Evolutionary conservation across 37 sponge, comb jelly and placozoan species (phyloP).

Genomic region (Oscarella lobularis): DNA sequence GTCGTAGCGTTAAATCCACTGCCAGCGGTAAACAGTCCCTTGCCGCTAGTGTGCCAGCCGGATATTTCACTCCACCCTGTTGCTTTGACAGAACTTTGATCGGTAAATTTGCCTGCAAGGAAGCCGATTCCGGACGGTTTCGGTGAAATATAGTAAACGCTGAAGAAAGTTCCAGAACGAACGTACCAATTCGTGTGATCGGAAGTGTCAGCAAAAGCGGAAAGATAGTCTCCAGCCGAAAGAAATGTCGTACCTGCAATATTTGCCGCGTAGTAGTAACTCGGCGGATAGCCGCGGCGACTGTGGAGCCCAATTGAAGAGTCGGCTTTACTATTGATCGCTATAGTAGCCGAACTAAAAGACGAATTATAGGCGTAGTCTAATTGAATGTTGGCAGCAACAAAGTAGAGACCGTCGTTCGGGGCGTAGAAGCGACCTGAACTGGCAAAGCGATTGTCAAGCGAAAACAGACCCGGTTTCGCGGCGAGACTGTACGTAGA

Average conservation of each 20-base stretch:
- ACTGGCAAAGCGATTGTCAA: not conserved
- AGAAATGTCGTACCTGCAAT: not conserved
- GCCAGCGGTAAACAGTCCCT: not conserved
- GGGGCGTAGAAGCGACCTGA: not conserved
- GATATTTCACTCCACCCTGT: not conserved
- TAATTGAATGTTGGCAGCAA: slow-evolving; percentile 3
- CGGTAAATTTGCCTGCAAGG: not conserved
- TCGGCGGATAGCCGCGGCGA: not conserved
- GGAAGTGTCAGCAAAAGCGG: not conserved
- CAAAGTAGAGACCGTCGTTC: slow-evolving; percentile 1
- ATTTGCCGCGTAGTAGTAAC: not conserved
- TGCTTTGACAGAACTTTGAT: not conserved
- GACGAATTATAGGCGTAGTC: not conserved
- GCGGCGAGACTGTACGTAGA: not conserved
- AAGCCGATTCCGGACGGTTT: not conserved
- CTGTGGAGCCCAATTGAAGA: not conserved
- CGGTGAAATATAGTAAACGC: not conserved
- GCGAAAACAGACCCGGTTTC: not conserved
- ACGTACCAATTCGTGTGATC: not conserved
- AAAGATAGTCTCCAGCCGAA: not conserved
- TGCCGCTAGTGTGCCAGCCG: not conserved
- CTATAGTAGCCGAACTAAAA: not conserved
- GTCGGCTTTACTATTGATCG: not conserved
- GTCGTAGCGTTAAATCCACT: not conserved
- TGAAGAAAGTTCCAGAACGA: not conserved